These are phyloP conservation scores for Apamea crenata DNA, from an alignment of 2,888 invertebrate genomes.

Conservation along the genomic window DNA sequence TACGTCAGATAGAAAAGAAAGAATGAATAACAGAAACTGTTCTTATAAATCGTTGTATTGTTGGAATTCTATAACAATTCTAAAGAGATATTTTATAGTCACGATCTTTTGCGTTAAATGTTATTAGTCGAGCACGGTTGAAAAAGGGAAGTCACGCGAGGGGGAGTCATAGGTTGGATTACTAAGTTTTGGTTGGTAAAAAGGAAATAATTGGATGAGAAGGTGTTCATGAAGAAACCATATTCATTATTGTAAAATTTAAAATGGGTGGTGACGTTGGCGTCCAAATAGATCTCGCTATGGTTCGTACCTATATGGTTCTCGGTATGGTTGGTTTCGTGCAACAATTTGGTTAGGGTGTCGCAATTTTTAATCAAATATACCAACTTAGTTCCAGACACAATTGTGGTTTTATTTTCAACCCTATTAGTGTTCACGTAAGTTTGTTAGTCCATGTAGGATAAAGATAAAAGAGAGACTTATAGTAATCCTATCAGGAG, in stretches of 20 bases:
- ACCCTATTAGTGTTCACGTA: neutral
- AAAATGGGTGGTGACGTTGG: neutral
- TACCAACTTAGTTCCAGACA: neutral
- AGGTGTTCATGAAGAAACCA: neutral
- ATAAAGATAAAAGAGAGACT: neutral
- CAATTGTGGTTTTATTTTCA: no score
- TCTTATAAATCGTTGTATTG: neutral
- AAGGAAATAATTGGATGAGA: neutral
- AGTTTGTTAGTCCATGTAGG: neutral
- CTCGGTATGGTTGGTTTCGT: no score
- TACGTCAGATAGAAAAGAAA: neutral
- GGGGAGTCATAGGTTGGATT: neutral
- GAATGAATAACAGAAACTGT: neutral
- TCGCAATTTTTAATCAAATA: neutral
- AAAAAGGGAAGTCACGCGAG: constrained; percentile 36
- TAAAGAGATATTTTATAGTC: constrained; percentile 39
- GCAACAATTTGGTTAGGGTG: neutral
- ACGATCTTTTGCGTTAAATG: constrained; percentile 31
- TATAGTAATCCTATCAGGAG: neutral
- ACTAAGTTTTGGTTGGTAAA: neutral
- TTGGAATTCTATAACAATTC: constrained; percentile 22
- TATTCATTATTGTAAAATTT: neutral
- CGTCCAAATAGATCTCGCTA: neutral
- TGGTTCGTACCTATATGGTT: no score
- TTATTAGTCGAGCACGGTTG: constrained; percentile 23